Conservation (phyloP, 1,140 invertebrate species). For the Cherax destructor region DNA sequence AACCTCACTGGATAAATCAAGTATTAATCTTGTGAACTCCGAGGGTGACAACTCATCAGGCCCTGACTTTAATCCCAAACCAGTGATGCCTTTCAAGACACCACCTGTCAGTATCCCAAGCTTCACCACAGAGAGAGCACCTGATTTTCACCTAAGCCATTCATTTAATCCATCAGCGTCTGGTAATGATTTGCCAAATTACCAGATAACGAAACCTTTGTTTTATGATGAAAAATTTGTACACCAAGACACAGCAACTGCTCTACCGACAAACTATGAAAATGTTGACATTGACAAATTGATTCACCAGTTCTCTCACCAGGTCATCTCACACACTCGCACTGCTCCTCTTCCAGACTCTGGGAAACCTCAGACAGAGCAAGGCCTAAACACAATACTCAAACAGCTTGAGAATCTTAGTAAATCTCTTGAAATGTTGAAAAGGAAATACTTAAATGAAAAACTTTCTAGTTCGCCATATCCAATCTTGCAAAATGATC, state of each 20-base stretch:
- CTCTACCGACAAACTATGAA: neutral
- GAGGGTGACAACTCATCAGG: no score
- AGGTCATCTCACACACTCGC: neutral
- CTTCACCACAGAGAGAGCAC: neutral
- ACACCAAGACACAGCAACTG: neutral
- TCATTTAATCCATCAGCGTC: neutral
- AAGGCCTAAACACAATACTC: neutral
- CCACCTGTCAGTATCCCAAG: neutral
- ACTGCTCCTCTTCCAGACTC: neutral
- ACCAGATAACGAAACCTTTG: neutral
- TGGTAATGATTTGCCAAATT: neutral
- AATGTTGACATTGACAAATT: neutral
- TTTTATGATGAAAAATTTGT: neutral
- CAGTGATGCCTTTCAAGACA: neutral
- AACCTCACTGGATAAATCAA: neutral
- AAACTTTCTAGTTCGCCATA: neutral
- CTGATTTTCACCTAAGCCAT: neutral
- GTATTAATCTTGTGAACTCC: neutral
- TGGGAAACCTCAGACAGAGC: neutral
- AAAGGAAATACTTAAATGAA: neutral
- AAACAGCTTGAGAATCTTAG: slow-evolving; percentile 13
- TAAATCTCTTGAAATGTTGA: slow-evolving; percentile 15
- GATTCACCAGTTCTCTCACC: slow-evolving; percentile 23
- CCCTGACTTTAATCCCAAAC: neutral
- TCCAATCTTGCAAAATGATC: neutral